Percentiles rank a stretch among this genome's conserved stretches.
phyloP scores from a whole-genome alignment of 1,140 invertebrate species.

The Oscheius sp. region DNA sequence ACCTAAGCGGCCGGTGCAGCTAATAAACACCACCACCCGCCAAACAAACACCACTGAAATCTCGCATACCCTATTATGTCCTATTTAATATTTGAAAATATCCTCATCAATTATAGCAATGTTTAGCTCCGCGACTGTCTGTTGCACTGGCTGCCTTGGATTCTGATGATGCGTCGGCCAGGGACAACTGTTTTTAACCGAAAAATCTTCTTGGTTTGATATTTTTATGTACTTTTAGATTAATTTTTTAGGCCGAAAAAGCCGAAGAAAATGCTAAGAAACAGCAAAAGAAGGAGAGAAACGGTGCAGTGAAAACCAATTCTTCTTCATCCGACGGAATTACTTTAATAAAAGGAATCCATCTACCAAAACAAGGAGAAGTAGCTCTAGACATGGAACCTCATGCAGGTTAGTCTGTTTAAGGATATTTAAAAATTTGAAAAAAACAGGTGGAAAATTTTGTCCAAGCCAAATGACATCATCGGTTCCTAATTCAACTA shows the following conservation, averaged over 20 bases:
- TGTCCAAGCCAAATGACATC: background rate
- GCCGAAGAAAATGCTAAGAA: constrained; percentile 23
- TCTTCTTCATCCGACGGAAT: constrained; percentile 12
- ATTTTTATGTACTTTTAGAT: background rate
- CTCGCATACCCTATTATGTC: too few relatives aligned
- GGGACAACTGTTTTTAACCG: constrained; percentile 43
- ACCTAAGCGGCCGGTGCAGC: too few relatives aligned
- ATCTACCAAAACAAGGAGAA: background rate
- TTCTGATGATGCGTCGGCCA: constrained; percentile 55
- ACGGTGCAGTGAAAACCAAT: background rate
- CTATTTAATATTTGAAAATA: too few relatives aligned
- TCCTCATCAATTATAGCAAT: too few relatives aligned
- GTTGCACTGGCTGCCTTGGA: constrained; percentile 55
- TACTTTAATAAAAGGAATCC: constrained; percentile 9
- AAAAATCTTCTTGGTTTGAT: constrained; percentile 9
- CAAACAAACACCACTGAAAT: too few relatives aligned
- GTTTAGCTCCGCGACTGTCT: constrained; percentile 53
- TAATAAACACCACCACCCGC: too few relatives aligned
- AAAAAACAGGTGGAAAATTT: background rate
- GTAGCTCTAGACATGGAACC: constrained; percentile 6
- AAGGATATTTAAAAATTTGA: background rate
- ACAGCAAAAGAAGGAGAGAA: background rate
- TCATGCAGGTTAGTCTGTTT: background rate
- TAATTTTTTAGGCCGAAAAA: constrained; percentile 15
- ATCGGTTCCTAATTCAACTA: background rate